These are phyloP conservation scores for Cenopis cana DNA, from an alignment of 2,888 invertebrate genomes.

Conservation along the genomic window DNA sequence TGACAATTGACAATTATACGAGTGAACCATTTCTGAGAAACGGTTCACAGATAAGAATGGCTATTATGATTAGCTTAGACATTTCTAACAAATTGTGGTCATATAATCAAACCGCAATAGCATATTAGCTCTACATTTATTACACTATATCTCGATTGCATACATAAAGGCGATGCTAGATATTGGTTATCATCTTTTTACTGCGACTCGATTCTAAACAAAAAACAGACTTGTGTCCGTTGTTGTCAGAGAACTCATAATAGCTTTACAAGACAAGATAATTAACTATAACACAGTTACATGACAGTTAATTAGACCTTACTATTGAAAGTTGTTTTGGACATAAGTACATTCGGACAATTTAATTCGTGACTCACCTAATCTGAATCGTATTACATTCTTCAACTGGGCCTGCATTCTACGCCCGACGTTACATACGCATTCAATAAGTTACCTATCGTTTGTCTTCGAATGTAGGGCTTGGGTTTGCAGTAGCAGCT, in stretches of 20 bases:
- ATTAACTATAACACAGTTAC: conserved; percentile 17
- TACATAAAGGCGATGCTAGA: neutral
- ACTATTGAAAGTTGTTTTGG: conserved; percentile 24
- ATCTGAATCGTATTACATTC: conserved; percentile 5
- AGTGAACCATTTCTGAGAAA: conserved; percentile 32
- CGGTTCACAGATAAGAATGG: conserved; percentile 21
- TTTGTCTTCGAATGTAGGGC: neutral
- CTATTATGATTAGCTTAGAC: conserved; percentile 12
- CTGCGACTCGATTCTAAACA: conserved; percentile 15
- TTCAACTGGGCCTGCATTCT: conserved; percentile 3
- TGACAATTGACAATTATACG: conserved; percentile 43
- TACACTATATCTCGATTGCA: too few relatives aligned
- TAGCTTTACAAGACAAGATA: conserved; percentile 26
- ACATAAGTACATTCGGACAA: conserved; percentile 3
- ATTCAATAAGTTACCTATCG: neutral
- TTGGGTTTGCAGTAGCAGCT: neutral
- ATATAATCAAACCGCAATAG: neutral
- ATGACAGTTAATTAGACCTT: conserved; percentile 24
- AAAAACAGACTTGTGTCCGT: conserved; percentile 10
- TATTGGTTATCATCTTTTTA: neutral
- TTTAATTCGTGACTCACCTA: conserved; percentile 18
- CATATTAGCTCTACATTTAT: neutral
- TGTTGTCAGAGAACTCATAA: conserved; percentile 10
- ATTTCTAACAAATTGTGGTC: conserved; percentile 1
- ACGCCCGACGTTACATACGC: neutral